phyloP scores from a whole-genome alignment of 2,888 invertebrate genomes.

The Dugesia japonica region DNA sequence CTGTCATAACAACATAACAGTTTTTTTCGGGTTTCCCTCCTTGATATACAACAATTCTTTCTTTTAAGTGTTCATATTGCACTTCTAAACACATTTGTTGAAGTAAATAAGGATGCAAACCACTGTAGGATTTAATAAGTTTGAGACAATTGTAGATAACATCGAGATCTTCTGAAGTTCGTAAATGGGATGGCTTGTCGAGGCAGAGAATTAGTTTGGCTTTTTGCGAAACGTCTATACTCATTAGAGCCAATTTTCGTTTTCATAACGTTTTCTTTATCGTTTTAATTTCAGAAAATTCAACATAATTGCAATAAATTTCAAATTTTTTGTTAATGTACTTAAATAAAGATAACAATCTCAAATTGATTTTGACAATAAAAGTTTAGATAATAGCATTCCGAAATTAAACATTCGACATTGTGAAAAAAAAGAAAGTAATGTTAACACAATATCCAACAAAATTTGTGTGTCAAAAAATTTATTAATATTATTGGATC shows the following conservation, averaged over 20 bases:
- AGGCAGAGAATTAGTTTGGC: constrained; percentile 7
- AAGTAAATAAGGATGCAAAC: constrained; percentile 55
- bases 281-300: neutral
- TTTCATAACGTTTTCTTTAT: constrained; percentile 11
- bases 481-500: neutral
- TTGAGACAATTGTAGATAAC: constrained; percentile 8
- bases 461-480: neutral
- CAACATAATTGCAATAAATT: too few relatives aligned
- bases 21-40: constrained; percentile 64
- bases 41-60: constrained; percentile 56
- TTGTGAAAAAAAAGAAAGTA: neutral
- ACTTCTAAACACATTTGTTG: constrained; percentile 62
- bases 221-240: constrained; percentile 16
- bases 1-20: constrained; percentile 63
- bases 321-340: neutral
- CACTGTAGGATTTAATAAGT: constrained; percentile 11
- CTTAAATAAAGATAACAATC: neutral
- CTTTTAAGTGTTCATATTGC: constrained; percentile 61
- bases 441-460: neutral
- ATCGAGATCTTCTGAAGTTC: constrained; percentile 13
- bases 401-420: neutral
- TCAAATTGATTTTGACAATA: neutral
- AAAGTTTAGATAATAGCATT: neutral
- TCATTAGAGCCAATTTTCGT: constrained; percentile 7
- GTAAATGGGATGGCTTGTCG: neutral